Base-by-base conservation (phyloP, 2,888 invertebrate genomes). In the Cosmia trapezina region DNA sequence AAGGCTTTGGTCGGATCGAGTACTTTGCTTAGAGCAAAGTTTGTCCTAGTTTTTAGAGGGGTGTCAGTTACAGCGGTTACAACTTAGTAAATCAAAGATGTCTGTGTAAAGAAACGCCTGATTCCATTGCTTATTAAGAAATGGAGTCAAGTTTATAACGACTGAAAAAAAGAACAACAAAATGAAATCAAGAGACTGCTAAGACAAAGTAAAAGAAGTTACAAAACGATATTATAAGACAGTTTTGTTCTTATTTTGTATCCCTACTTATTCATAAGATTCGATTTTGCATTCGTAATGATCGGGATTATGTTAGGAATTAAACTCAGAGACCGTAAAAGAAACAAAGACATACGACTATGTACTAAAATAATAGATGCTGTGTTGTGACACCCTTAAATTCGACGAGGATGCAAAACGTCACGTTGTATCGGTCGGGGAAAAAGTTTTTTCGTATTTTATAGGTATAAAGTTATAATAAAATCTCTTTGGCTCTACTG, bases 1-100 rank as follows among this genome's bases (percentile, higher is more conserved):
- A 71, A 41, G 65, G 82, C 67, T 82, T 81, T 79, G 14, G 72
- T 51, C 14, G 63, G 56, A 77, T 77, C 59, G 28, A 67, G 66
- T 64, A 78, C 60, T 67, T 45, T 51, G 78, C 56, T 64, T 71
- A 56, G 49, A 47, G 66, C 63, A 33, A 81, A 79, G 56, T 79
- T 81, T 43, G 51, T 67, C 51, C 47, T 56, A 60, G 49, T 60
- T 67, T 71, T 45, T 12, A 47, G 14, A 28, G 41, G 0, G 78
- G 72, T 57, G 19, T 4, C 33, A 47, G 4, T 76, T 4, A n/a
- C 37, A 63, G 80, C 64, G 79, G n/a, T n/a, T 54, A 17, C 0
- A n/a, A 43, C n/a, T 57, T 43, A 12, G 0, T 33, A 14, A 14
- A 33, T 62, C 12, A 49, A n/a, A 14, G 9, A 51, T 33, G 51